Evolutionary conservation across 2,797 vertebrate genomes (phyloP).

Genomic region (Tenualosa ilisha): DNA sequence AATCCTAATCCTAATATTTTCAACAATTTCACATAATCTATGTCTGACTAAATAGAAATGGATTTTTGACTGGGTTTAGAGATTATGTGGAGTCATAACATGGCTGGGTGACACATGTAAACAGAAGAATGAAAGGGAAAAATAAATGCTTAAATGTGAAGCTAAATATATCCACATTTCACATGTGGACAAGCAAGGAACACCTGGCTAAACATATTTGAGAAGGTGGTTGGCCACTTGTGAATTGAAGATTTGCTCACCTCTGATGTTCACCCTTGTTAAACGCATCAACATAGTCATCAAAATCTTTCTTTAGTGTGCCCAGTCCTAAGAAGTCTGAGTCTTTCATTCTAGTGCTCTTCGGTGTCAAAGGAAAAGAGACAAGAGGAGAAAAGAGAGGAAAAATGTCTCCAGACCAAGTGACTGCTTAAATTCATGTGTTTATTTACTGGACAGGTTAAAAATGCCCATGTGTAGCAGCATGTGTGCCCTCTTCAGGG

Average conservation of each 20-base stretch:
- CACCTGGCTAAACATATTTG: slow-evolving; percentile 15
- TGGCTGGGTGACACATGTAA: not conserved
- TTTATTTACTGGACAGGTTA: too few relatives aligned
- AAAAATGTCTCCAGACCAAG: too few relatives aligned
- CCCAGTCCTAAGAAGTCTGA: too few relatives aligned
- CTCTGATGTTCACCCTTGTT: slow-evolving; percentile 16
- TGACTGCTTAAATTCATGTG: too few relatives aligned
- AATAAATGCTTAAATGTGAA: not conserved
- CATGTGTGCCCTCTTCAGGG: too few relatives aligned
- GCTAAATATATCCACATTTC: slow-evolving; percentile 14
- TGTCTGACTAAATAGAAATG: not conserved
- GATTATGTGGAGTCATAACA: not conserved
- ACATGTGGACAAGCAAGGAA: not conserved
- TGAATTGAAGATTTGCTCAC: slow-evolving; percentile 21
- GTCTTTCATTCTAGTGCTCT: too few relatives aligned
- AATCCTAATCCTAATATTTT: not conserved
- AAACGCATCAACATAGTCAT: not conserved
- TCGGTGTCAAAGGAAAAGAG: too few relatives aligned
- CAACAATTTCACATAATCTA: not conserved
- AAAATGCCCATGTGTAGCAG: too few relatives aligned
- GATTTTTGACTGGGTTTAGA: not conserved
- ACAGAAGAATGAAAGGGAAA: slow-evolving; percentile 3
- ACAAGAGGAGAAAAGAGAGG: too few relatives aligned
- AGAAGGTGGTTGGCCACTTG: slow-evolving; percentile 19
- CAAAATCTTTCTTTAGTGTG: too few relatives aligned